phyloP scores from a whole-genome alignment of 2,888 invertebrate genomes.

The Anodontia alba region DNA sequence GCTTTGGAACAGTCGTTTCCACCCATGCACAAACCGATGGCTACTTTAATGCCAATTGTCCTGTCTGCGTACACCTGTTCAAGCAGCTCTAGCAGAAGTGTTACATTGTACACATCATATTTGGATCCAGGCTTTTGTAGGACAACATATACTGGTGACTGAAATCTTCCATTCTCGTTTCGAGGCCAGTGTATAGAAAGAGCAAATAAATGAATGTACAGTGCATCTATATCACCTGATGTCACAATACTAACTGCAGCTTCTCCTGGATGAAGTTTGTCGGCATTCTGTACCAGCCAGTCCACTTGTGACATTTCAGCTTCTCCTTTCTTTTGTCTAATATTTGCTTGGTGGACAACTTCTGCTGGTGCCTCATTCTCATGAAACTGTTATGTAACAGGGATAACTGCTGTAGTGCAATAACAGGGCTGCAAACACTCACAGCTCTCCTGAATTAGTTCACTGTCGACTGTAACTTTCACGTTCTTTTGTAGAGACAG shows the following conservation, averaged over 20 bases:
- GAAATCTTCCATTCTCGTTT: slow-evolving; percentile 16
- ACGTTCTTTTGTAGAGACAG: not conserved
- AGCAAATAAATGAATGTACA: slow-evolving; percentile 30
- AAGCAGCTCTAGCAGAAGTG: slow-evolving; percentile 17
- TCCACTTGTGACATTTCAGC: slow-evolving; percentile 3
- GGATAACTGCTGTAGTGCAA: not conserved
- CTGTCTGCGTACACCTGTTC: slow-evolving; percentile 21
- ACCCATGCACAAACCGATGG: slow-evolving; percentile 31
- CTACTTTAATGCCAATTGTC: slow-evolving; percentile 31
- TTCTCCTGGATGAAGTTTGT: not conserved
- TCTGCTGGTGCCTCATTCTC: not conserved
- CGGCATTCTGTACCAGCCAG: not conserved
- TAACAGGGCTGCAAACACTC: not conserved
- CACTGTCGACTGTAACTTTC: not conserved
- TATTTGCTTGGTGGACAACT: not conserved
- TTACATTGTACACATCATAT: slow-evolving; percentile 30
- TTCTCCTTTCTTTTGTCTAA: not conserved
- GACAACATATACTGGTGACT: slow-evolving; percentile 17
- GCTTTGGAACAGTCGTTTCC: slow-evolving; percentile 42
- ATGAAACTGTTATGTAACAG: not conserved
- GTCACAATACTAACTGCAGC: slow-evolving; percentile 25
- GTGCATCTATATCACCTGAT: slow-evolving; percentile 41
- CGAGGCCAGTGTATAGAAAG: slow-evolving; percentile 10
- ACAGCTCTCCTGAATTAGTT: not conserved
- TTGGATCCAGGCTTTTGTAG: slow-evolving; percentile 25